Percentiles rank a stretch among this genome's conserved stretches.
These are phyloP conservation scores for Enteromius afrohamiltoni DNA, from an alignment of 2,797 vertebrate genomes.

Conservation along the genomic window DNA sequence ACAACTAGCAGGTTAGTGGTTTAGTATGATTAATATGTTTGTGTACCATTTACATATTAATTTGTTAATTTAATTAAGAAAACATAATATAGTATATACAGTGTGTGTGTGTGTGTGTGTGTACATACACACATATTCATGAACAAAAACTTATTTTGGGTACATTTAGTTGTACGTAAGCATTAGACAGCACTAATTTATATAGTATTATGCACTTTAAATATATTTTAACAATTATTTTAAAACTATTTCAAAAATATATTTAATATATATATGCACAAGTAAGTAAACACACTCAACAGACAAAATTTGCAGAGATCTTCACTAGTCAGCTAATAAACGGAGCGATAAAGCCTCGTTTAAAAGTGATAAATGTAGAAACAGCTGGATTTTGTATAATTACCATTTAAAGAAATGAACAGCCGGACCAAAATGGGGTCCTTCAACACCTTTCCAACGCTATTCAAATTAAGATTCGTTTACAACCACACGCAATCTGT, in stretches of 20 bases:
- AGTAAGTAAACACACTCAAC: background rate
- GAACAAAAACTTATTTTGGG: too few species aligned
- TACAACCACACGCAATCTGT: slow-evolving; percentile 60
- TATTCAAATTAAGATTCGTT: slow-evolving; percentile 21
- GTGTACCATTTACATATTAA: background rate
- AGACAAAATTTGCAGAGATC: background rate
- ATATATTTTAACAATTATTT: too few species aligned
- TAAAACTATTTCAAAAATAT: too few species aligned
- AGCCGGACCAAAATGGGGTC: background rate
- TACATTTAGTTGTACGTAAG: too few species aligned
- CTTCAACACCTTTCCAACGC: slow-evolving; percentile 14
- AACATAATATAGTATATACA: too few species aligned
- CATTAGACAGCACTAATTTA: too few species aligned
- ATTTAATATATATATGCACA: background rate
- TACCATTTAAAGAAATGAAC: slow-evolving; percentile 37
- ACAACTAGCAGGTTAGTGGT: background rate
- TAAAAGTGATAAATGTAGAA: slow-evolving; percentile 10
- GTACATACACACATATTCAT: too few species aligned
- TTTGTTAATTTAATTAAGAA: background rate
- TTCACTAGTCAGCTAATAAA: background rate
- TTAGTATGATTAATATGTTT: background rate
- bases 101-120: too few species aligned
- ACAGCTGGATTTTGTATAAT: slow-evolving; percentile 38
- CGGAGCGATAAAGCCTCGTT: background rate
- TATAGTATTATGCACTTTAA: too few species aligned